phyloP scores from a whole-genome alignment of 92 coral and sea anemone species.

The Siderastrea siderea region DNA sequence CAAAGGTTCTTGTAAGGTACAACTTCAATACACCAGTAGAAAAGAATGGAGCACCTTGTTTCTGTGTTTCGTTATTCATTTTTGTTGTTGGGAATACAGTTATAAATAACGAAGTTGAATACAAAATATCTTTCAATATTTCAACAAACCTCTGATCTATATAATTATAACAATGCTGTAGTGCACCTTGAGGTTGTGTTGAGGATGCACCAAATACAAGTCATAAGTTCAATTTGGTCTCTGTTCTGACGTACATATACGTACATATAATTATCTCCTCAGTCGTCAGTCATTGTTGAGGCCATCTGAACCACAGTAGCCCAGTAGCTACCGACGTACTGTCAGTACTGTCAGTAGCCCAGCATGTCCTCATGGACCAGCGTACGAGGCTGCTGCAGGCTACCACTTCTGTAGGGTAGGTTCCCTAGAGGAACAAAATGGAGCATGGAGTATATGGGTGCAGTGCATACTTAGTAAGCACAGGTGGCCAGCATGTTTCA shows the following conservation, averaged over 20 bases:
- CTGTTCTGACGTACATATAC: background rate
- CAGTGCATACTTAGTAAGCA: background rate
- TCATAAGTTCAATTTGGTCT: background rate
- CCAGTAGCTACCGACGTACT: slow-evolving; percentile 1
- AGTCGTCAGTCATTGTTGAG: slow-evolving; percentile 25
- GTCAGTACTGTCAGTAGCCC: slow-evolving; percentile 23
- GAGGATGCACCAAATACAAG: no score
- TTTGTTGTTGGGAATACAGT: no score
- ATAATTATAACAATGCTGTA: no score
- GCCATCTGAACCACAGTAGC: slow-evolving; percentile 28
- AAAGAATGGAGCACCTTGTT: no score
- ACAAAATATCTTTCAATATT: no score
- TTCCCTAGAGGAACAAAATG: slow-evolving; percentile 5
- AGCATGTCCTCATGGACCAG: slow-evolving; percentile 43
- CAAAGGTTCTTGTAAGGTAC: no score
- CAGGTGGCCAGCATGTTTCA: slow-evolving; percentile 50
- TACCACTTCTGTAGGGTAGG: slow-evolving; percentile 41
- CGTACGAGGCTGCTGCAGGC: slow-evolving; percentile 29
- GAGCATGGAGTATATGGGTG: background rate
- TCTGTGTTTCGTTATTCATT: no score
- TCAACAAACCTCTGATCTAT: no score
- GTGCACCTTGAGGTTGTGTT: no score
- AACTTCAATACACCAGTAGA: no score
- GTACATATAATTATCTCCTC: slow-evolving; percentile 23
- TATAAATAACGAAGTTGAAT: no score